Evolutionary conservation across 2,888 invertebrate species (phyloP), one percentile per base, ranked within the genome.

Genomic region (Monoplex corrugatus): DNA sequence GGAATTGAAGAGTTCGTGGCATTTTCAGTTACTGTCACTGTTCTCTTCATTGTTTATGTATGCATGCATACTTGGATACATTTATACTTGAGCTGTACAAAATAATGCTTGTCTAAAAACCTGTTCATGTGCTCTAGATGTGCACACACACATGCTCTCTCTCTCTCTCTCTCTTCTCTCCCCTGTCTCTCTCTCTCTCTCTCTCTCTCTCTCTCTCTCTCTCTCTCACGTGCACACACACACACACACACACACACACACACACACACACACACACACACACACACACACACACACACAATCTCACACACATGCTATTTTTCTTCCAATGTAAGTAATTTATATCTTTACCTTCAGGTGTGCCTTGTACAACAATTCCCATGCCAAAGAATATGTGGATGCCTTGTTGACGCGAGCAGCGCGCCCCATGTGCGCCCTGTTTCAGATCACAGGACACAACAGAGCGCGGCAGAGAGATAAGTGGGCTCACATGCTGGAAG

Each of bases 391-490:
- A 93, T 98, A 98, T 95, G 97, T 99, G 1, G 98, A 99, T 93
- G 98, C 98, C 89, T 98, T 99, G 96, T 97, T 99, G 88, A 97
- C 97, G 23, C 98, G 98, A 91, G 98, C 98, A 95, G 97, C 98
- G 90, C 97, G 98, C 72, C 98, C 98, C 8, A 98, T 99, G 95
- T 98, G 98, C 19, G 97, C 97, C 93, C 96, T 99, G 89, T 97
- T 99, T 90, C 95, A 96, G 93, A 97, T 98, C 90, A 98, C 98
- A 95, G 99, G 99, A 0, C 98, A 99, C 96, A 99, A 99, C 96
- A 97, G 99, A 92, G 99, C 99, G 6, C 97, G 99, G 57, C 99
- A 99, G 96, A 97, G 99, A 89, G 99, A 99, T 96, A 99, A 98
- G 96, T 97, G 99, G 89, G 98, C 98, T 0, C 97, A 98, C 94